These are phyloP conservation scores for Semicossyphus pulcher DNA, from an alignment of 2,113 vertebrate genomes.

Conservation along the genomic window DNA sequence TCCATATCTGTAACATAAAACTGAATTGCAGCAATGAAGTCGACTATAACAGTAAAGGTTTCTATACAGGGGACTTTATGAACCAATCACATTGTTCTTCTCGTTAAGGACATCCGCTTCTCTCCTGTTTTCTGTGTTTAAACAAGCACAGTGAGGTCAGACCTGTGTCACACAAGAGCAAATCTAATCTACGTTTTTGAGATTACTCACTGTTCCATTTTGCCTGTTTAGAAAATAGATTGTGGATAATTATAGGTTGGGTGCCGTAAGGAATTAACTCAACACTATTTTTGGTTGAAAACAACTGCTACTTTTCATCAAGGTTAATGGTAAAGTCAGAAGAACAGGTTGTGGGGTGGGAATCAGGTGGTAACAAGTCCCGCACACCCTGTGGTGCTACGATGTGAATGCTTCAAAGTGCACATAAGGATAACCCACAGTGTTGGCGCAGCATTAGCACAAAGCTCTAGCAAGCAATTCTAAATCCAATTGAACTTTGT, in stretches of 20 bases:
- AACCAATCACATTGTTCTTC: neutral
- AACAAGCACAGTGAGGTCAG: neutral
- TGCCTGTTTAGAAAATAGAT: conserved; percentile 24
- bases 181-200: conserved; percentile 19
- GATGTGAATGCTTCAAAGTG: conserved; percentile 1
- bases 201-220: conserved; percentile 46
- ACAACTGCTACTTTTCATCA: neutral
- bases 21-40: neutral
- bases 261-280: conserved; percentile 30
- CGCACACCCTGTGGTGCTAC: neutral
- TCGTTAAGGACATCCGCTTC: neutral
- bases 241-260: conserved; percentile 38
- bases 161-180: conserved; percentile 3
- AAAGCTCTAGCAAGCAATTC: neutral
- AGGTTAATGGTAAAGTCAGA: conserved; percentile 20
- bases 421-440: no score
- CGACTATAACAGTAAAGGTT: neutral
- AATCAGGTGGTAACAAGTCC: neutral
- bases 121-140: conserved; percentile 8
- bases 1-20: neutral
- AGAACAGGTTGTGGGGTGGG: neutral
- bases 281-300: conserved; percentile 7
- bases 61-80: neutral
- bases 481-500: neutral
- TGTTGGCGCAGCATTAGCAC: neutral